These are phyloP conservation scores for Oryzias woworae DNA, from an alignment of 2,113 vertebrate species.

Conservation along the genomic window DNA sequence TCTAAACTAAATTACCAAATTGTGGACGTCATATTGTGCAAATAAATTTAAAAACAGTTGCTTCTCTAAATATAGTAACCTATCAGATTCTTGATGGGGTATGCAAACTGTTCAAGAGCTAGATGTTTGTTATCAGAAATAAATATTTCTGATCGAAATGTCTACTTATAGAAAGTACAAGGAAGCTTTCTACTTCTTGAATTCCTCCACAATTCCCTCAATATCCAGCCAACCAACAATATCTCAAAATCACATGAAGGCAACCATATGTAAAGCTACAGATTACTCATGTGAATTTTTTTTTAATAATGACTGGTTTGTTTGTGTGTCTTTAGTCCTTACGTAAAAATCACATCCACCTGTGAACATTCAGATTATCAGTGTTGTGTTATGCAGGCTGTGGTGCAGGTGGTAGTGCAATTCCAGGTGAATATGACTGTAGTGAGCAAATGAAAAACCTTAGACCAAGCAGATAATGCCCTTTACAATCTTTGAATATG, in stretches of 20 bases:
- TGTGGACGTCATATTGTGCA: conserved; percentile 41
- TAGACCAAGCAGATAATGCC: conserved; percentile 10
- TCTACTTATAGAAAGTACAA: no score
- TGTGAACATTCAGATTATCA: no score
- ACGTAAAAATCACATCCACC: no score
- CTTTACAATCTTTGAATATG: no score
- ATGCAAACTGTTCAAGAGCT: conserved; percentile 1
- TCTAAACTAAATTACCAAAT: not conserved
- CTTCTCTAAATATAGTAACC: not conserved
- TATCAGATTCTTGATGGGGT: conserved; percentile 1
- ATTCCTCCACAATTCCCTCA: no score
- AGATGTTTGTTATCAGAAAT: not conserved
- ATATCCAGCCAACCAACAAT: conserved; percentile 19
- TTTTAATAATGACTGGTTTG: conserved; percentile 28
- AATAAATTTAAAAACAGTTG: not conserved
- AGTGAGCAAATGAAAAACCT: conserved; percentile 26
- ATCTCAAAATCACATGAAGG: conserved; percentile 55
- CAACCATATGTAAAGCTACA: conserved; percentile 68
- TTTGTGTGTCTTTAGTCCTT: conserved; percentile 39
- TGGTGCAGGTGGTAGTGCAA: conserved; percentile 24
- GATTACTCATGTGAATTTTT: conserved; percentile 48
- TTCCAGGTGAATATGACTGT: conserved; percentile 14
- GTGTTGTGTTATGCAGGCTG: conserved; percentile 35
- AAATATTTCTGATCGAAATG: not conserved
- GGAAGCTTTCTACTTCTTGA: no score